phyloP scores from a whole-genome alignment of 2,888 invertebrate species.

The Acrocyrtus sp. region DNA sequence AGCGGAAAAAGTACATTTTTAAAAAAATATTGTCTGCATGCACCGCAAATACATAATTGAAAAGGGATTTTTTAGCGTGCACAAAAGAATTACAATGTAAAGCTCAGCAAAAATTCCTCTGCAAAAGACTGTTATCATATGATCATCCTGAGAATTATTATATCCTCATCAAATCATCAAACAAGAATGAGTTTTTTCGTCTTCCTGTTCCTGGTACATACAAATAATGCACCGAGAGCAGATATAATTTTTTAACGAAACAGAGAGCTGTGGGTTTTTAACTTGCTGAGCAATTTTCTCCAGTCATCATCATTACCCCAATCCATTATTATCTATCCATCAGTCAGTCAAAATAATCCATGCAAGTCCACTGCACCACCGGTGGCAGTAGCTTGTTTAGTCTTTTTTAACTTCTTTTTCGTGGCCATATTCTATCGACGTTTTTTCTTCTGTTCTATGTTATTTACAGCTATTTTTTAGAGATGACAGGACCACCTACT shows the following conservation, averaged over 20 bases:
- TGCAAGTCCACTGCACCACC: background rate
- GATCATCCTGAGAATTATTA: conserved; percentile 21
- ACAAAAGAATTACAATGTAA: background rate
- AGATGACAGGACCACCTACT: conserved; percentile 49
- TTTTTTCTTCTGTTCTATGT: too few relatives aligned
- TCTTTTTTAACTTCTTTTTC: too few relatives aligned
- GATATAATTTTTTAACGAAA: background rate
- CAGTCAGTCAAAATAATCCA: conserved; percentile 21
- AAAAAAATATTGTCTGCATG: background rate
- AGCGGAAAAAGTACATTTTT: background rate
- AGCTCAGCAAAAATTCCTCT: background rate
- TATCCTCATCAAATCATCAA: conserved; percentile 38
- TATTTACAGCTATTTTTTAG: conserved; percentile 16
- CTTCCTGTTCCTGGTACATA: conserved; percentile 4
- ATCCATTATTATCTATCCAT: conserved; percentile 18
- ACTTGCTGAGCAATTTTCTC: conserved; percentile 41
- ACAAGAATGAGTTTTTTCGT: conserved; percentile 8
- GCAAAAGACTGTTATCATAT: background rate
- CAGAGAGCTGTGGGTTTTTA: background rate
- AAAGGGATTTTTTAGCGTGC: conserved; percentile 1
- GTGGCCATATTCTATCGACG: background rate
- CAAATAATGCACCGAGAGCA: too few relatives aligned
- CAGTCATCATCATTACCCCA: conserved; percentile 44
- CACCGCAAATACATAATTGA: background rate
- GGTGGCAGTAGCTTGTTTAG: too few relatives aligned